phyloP scores from a whole-genome alignment of 2,888 invertebrate genomes.

The Rhodophaea formosa region DNA sequence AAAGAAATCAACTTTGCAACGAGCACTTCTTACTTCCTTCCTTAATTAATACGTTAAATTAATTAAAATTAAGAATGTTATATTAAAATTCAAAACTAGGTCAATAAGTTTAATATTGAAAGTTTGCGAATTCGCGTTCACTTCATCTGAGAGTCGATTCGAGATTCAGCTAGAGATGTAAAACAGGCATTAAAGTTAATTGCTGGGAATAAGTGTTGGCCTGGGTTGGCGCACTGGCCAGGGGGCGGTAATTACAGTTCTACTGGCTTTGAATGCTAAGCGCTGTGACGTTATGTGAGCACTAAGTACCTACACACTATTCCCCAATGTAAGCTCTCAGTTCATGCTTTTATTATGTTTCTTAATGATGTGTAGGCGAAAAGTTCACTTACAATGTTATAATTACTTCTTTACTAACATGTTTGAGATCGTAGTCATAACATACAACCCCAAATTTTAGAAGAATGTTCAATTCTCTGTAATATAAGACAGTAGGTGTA shows the following conservation, averaged over 20 bases:
- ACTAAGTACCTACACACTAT: constrained; percentile 10
- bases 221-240: constrained; percentile 58
- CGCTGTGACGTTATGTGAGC: constrained; percentile 30
- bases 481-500: too few relatives aligned
- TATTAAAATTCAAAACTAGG: constrained; percentile 9
- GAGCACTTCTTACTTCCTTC: not conserved
- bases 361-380: not conserved
- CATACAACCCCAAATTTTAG: too few relatives aligned
- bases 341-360: not conserved
- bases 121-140: constrained; percentile 20
- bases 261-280: constrained; percentile 78
- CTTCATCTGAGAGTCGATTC: constrained; percentile 44
- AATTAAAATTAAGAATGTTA: not conserved
- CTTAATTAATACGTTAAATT: constrained; percentile 6
- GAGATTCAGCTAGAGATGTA: constrained; percentile 55
- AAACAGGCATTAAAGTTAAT: constrained; percentile 72
- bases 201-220: constrained; percentile 67
- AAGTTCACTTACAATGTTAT: too few relatives aligned
- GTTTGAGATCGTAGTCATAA: too few relatives aligned
- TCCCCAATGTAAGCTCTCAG: not conserved
- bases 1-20: constrained; percentile 1
- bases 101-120: constrained; percentile 19
- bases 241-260: constrained; percentile 74
- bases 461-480: too few relatives aligned
- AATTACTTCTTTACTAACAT: too few relatives aligned